Conservation (phyloP, 2,797 vertebrate species). For the Acanthurus leucopareius region DNA sequence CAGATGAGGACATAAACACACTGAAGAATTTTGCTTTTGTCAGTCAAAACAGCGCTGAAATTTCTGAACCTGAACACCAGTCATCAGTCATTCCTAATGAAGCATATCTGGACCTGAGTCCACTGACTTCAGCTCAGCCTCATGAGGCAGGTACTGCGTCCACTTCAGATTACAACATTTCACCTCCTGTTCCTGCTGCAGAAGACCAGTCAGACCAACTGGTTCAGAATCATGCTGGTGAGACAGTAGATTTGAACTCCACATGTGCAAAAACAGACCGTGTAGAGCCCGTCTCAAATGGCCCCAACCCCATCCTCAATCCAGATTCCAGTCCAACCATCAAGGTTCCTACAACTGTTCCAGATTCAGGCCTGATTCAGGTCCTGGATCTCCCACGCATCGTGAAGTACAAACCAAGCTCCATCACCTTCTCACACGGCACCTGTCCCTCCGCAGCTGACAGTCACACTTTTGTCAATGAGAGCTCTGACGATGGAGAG, state of each 20-base stretch:
- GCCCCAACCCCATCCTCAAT: constrained; percentile 9
- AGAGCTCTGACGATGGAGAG: constrained; percentile 77
- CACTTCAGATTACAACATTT: constrained; percentile 8
- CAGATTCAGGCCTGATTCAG: not conserved
- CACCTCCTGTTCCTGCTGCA: constrained; percentile 9
- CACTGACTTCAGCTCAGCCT: constrained; percentile 20
- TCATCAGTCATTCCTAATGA: constrained; percentile 13
- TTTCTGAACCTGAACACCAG: constrained; percentile 7
- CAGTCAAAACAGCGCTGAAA: not conserved
- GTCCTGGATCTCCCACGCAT: constrained; percentile 75
- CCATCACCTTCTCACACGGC: constrained; percentile 86
- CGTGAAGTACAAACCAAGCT: constrained; percentile 85
- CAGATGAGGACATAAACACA: constrained; percentile 9
- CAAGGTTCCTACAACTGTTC: constrained; percentile 1
- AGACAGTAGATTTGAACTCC: constrained; percentile 18
- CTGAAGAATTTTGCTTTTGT: constrained; percentile 13
- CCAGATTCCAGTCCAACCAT: constrained; percentile 18
- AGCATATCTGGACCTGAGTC: not conserved
- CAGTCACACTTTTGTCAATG: constrained; percentile 43
- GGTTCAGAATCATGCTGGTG: constrained; percentile 6
- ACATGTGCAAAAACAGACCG: constrained; percentile 11
- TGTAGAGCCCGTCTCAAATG: constrained; percentile 41
- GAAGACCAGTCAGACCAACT: constrained; percentile 25
- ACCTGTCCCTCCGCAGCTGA: constrained; percentile 22
- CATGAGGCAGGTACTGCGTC: constrained; percentile 22